These are phyloP conservation scores for Loriculus beryllinus DNA, from an alignment of 2,797 vertebrate species.

Conservation along the genomic window DNA sequence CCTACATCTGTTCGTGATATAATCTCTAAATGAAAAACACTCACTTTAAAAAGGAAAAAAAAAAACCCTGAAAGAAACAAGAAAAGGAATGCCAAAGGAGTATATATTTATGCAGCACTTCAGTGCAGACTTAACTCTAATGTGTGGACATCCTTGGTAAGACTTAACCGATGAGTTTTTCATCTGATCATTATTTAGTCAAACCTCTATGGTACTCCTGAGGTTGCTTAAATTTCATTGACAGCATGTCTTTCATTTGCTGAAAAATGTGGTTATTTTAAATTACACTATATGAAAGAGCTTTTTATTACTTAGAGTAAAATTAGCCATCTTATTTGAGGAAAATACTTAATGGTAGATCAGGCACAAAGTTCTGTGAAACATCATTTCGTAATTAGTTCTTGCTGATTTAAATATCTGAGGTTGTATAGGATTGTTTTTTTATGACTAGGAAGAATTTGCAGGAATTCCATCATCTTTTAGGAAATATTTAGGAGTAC, in stretches of 20 bases:
- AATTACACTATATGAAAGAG: conserved; percentile 58
- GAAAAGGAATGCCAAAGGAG: not conserved
- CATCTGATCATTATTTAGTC: conserved; percentile 75
- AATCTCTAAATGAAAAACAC: conserved; percentile 80
- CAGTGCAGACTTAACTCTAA: conserved; percentile 63
- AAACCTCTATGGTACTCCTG: conserved; percentile 71
- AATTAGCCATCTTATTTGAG: conserved; percentile 31
- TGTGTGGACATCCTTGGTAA: conserved; percentile 73
- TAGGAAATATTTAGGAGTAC: not conserved
- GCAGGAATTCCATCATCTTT: not conserved
- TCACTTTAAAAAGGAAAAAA: not conserved
- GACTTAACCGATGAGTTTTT: conserved; percentile 72
- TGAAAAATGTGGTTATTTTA: conserved; percentile 69
- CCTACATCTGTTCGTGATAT: conserved; percentile 81
- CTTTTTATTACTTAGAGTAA: conserved; percentile 62
- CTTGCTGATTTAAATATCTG: conserved; percentile 20
- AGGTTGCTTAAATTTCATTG: conserved; percentile 74
- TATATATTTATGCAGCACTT: conserved; percentile 50
- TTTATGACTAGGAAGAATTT: not conserved
- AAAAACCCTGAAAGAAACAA: no score
- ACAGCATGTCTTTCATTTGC: conserved; percentile 70
- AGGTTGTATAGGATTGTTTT: not conserved
- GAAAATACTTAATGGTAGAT: conserved; percentile 21
- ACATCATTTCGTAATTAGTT: not conserved
- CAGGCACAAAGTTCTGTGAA: conserved; percentile 7